A percentile compares a stretch with the other conserved stretches of the same genome.
Conservation (phyloP, 2,113 vertebrate species). For the Labrus mixtus region DNA sequence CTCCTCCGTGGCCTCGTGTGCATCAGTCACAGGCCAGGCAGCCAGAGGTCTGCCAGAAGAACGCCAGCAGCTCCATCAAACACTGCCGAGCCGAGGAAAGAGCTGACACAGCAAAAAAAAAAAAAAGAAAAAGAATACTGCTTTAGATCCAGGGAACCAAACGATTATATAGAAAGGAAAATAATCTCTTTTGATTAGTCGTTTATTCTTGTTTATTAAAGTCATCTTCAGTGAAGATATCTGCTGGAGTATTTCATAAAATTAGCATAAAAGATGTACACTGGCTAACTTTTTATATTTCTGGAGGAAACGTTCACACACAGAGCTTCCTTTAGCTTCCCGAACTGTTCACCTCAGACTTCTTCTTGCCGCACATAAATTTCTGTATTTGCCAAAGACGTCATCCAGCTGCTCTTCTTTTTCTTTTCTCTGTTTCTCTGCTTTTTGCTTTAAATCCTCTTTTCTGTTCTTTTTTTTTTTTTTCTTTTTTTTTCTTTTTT, state of each 20-base stretch:
- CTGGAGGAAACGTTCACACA: too few species aligned
- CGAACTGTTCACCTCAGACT: too few species aligned
- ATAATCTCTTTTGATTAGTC: neutral
- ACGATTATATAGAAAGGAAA: neutral
- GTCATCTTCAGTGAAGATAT: neutral
- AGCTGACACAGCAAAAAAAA: slow-evolving; percentile 48
- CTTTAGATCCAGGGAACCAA: neutral
- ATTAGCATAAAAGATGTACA: too few species aligned
- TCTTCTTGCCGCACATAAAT: too few species aligned
- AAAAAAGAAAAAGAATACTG: neutral
- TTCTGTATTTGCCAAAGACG: too few species aligned
- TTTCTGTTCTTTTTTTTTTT: neutral
- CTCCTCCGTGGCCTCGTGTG: slow-evolving; percentile 50
- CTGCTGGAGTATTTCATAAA: too few species aligned
- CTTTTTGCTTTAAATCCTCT: neutral
- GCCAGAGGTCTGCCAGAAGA: slow-evolving; percentile 44
- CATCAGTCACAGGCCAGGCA: slow-evolving; percentile 61
- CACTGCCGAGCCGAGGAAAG: slow-evolving; percentile 20
- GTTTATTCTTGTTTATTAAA: neutral
- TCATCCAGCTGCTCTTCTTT: neutral
- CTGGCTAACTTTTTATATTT: too few species aligned
- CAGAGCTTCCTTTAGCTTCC: too few species aligned
- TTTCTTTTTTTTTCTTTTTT: neutral
- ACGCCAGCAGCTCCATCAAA: slow-evolving; percentile 59
- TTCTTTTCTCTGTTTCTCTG: neutral